Conservation (phyloP, 2,113 vertebrate species). For the Pomatostomus ruficeps region DNA sequence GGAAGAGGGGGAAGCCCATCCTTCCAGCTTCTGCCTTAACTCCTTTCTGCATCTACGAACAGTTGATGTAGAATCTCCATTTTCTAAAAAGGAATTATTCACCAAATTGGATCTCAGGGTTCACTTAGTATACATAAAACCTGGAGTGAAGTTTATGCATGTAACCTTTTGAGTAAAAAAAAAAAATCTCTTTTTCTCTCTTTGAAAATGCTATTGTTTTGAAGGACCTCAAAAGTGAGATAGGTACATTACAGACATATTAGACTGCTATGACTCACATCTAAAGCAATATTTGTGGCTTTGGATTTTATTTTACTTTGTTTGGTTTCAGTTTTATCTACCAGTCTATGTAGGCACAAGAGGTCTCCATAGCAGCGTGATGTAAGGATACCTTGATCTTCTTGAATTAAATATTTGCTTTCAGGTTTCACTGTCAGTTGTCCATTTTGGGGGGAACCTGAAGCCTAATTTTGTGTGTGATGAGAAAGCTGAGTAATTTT, state of each 20-base stretch:
- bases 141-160: neutral
- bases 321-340: neutral
- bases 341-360: neutral
- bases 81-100: neutral
- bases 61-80: neutral
- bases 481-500: neutral
- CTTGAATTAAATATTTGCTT: neutral
- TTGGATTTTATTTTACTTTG: neutral
- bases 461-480: neutral
- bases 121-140: neutral
- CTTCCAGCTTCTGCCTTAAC: neutral
- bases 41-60: neutral
- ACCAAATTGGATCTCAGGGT: neutral
- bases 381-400: neutral
- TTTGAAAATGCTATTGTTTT: neutral
- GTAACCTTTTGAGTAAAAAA: neutral
- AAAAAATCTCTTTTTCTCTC: neutral
- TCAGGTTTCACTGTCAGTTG: neutral
- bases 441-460: neutral
- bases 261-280: neutral
- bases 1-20: neutral
- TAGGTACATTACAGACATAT: neutral
- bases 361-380: accelerated
- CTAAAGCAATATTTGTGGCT: neutral
- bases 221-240: neutral